A percentile compares a stretch with the other conserved stretches of the same genome.
Conservation (phyloP, 2,113 vertebrate species). For the Ochotona princeps region DNA sequence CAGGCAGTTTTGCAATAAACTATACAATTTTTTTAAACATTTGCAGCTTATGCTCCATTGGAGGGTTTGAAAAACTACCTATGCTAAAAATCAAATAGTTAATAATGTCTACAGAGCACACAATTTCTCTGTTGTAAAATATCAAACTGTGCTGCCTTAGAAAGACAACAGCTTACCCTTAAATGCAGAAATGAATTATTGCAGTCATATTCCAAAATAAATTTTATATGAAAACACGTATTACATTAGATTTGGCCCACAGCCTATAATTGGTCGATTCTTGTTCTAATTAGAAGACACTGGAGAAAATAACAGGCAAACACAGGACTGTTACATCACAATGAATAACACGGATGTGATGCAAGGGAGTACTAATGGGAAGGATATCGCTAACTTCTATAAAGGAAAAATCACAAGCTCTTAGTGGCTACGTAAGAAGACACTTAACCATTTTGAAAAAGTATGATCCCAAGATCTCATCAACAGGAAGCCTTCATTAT, state of each 20-base stretch:
- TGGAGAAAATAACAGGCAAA: background rate
- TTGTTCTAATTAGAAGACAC: background rate
- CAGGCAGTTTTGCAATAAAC: background rate
- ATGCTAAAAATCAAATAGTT: background rate
- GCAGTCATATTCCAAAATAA: background rate
- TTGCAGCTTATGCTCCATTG: background rate
- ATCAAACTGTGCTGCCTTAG: background rate
- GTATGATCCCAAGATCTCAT: background rate
- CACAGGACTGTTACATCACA: background rate
- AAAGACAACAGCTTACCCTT: fast-evolving
- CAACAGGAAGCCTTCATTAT: background rate
- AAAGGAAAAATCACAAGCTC: background rate
- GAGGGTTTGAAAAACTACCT: background rate
- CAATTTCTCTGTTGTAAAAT: background rate
- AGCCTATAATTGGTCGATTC: fast-evolving
- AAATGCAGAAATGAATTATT: background rate
- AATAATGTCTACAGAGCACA: background rate
- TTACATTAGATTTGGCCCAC: background rate
- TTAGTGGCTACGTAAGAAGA: background rate
- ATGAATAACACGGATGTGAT: background rate
- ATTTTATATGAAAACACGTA: background rate
- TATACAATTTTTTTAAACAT: background rate
- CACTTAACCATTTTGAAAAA: background rate
- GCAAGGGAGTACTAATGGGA: background rate
- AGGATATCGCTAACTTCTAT: fast-evolving